phyloP scores from a whole-genome alignment of 2,797 vertebrate species.

The Pipistrellus pygmaeus region DNA sequence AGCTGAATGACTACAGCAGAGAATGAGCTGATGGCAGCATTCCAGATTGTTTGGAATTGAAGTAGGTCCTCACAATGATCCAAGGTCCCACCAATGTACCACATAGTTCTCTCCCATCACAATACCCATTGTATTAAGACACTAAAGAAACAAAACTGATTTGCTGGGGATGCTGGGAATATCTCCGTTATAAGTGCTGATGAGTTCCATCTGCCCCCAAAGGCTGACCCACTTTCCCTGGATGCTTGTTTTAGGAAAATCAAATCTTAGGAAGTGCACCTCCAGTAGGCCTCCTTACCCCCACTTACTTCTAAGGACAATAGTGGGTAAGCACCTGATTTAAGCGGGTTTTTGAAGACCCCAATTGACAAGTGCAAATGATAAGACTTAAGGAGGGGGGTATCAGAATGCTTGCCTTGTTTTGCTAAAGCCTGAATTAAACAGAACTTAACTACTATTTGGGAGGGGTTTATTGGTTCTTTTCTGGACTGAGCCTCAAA shows the following conservation, averaged over 20 bases:
- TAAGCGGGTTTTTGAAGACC: not conserved
- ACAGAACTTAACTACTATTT: conserved; percentile 7
- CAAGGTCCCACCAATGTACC: not conserved
- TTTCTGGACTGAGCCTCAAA: not conserved
- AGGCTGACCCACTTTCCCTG: not conserved
- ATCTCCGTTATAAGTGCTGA: not conserved
- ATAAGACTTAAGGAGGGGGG: not conserved
- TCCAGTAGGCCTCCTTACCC: not conserved
- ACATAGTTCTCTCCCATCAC: not conserved
- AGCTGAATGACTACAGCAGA: not conserved
- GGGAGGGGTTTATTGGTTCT: not conserved
- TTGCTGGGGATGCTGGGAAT: not conserved
- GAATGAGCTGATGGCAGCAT: not conserved
- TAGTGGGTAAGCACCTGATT: not conserved
- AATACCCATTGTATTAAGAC: not conserved
- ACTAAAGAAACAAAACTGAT: not conserved
- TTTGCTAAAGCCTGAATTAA: not conserved
- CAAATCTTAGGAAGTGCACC: not conserved
- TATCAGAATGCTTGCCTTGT: not conserved
- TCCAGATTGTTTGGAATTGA: not conserved
- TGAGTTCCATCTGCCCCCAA: not conserved
- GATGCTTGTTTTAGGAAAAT: not conserved
- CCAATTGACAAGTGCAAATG: not conserved
- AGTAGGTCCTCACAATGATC: not conserved
- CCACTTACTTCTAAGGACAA: not conserved